phyloP scores from a whole-genome alignment of 2,888 invertebrate species.

The Capitulum mitella region DNA sequence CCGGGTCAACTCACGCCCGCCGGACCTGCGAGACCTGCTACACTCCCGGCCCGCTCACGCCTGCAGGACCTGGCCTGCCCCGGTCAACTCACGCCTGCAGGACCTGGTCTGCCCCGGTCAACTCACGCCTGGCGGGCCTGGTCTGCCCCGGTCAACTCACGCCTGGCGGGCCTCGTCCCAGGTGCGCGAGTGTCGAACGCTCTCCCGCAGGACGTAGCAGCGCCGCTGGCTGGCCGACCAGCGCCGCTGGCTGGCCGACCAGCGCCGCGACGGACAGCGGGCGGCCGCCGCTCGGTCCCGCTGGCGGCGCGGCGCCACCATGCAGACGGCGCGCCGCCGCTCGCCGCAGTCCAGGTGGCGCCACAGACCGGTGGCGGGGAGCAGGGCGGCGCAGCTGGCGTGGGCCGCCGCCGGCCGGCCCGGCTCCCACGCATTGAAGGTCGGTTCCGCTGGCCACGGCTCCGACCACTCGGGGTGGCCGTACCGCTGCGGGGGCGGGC shows the following conservation, averaged over 20 bases:
- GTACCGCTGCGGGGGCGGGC: conserved; percentile 13
- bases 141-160: no score
- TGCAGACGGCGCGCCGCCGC: not conserved
- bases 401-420: not conserved
- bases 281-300: no score
- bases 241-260: not conserved
- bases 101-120: no score
- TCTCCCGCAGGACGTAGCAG: not conserved
- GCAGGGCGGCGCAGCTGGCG: conserved; percentile 8
- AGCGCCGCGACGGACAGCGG: not conserved
- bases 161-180: conserved; percentile 13
- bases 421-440: not conserved
- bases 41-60: no score
- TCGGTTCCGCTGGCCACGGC: conserved; percentile 5
- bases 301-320: not conserved
- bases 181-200: not conserved
- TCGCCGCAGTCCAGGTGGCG: not conserved
- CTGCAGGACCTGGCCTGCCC: no score
- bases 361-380: not conserved
- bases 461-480: not conserved
- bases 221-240: conserved; percentile 9
- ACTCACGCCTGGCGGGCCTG: no score
- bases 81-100: no score
- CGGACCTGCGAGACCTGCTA: no score
- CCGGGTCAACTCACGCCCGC: no score